Evolutionary conservation across 2,113 vertebrate species (phyloP), one percentile per base, ranked within the genome.

Genomic region (Agelaius phoeniceus): DNA sequence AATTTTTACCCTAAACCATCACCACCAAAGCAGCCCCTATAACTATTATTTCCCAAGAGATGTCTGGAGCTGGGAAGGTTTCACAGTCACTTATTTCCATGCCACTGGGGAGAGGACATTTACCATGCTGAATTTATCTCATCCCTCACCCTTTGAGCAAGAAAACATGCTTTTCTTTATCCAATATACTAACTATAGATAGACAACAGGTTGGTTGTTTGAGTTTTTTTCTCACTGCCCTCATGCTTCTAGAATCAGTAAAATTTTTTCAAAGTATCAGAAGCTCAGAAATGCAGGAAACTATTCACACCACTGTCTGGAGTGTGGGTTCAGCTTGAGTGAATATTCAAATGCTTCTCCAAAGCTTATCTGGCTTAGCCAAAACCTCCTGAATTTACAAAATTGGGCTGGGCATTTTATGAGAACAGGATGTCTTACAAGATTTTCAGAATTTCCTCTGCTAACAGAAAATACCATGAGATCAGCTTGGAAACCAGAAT

Each of bases 251-350:
- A 91, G 24, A 87, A 85, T 77, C 73, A 93, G 59, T 91, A 94
- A 90, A 52, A 17, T 57, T 58, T 90, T 94, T 96, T 96, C 87
- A 96, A 91, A 84, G 66, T 75, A 95, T 48, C 52, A 87, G 84
- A 91, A 92, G 23, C 48, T 93, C 85, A 93, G 54, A 94, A 97
- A 84, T 58, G 66, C 84, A 96, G 96, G 96, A 97, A 97, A 87
- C 86, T 93, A 66, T 86, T 95, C 76, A 94, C 93, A 94, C 93
- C 93, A 91, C 96, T 97, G 95, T 95, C 96, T 96, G 96, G 92
- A 96, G 92, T 95, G 95, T 96, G 95, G 96, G 92, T 97, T 97
- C 94, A 96, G 93, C 89, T 93, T 94, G 83, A 97, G 94, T 93
- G 94, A 97, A 83, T 89, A 94, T 94, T 96, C 87, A 94, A 68